Conservation (phyloP, 2,113 vertebrate species). For the Macaca nemestrina region DNA sequence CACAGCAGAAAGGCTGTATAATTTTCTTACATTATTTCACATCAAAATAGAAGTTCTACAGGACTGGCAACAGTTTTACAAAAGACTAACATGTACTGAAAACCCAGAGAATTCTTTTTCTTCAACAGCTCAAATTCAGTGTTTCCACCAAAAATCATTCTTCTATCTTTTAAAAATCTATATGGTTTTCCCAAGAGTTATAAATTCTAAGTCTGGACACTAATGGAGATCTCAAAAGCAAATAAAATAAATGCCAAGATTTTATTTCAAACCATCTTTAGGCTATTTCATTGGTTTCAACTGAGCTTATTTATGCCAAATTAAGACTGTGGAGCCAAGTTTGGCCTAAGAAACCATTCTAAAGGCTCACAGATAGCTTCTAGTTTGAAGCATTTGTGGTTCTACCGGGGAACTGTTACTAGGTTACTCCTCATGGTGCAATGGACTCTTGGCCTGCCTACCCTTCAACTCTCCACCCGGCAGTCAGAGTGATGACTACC, state of each 20-base stretch:
- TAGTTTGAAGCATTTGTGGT: too few species aligned
- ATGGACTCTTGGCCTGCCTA: background rate
- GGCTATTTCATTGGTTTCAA: background rate
- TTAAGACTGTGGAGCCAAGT: background rate
- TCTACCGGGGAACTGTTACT: background rate
- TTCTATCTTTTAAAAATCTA: background rate
- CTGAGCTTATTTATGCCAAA: background rate
- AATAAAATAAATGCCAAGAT: background rate
- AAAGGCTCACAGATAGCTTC: background rate
- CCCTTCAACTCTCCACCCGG: too few species aligned
- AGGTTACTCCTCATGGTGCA: background rate
- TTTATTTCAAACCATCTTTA: background rate
- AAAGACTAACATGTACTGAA: background rate
- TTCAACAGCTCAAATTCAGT: background rate
- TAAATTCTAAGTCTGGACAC: background rate
- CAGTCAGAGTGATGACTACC: fast-evolving
- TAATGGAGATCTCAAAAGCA: background rate
- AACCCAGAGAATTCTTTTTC: background rate
- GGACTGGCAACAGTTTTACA: background rate
- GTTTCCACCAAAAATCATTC: conserved; percentile 14
- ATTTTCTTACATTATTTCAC: conserved; percentile 7
- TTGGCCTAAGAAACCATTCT: background rate
- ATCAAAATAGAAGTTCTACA: background rate
- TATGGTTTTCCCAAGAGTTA: background rate
- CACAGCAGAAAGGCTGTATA: background rate